phyloP scores from a whole-genome alignment of 2,888 invertebrate species.

The Sturmia bella region DNA sequence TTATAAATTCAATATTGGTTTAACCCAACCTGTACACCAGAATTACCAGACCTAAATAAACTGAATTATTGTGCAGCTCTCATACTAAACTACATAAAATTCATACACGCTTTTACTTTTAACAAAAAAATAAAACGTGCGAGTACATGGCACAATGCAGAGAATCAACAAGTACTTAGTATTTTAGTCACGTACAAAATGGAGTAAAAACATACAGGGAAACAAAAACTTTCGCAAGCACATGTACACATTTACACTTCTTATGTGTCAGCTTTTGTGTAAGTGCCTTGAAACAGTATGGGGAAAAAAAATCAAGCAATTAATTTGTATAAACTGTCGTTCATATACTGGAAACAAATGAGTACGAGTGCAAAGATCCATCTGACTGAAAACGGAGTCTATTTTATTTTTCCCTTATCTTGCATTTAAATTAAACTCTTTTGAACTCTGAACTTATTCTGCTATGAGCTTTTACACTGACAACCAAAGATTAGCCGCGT shows the following conservation, averaged over 20 bases:
- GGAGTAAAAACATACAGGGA: background rate
- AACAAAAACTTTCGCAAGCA: background rate
- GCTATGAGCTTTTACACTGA: too few relatives aligned
- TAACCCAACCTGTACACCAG: slow-evolving; percentile 33
- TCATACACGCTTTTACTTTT: background rate
- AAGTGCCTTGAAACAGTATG: background rate
- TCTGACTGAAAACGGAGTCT: background rate
- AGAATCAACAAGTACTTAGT: slow-evolving; percentile 54
- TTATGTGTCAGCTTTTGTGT: background rate
- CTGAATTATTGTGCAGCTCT: too few relatives aligned
- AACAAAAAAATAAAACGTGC: background rate
- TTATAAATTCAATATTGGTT: slow-evolving; percentile 31
- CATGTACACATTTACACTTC: background rate
- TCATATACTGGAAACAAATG: background rate
- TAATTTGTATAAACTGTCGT: slow-evolving; percentile 26
- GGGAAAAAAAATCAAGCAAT: slow-evolving; percentile 18
- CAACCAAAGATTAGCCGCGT: too few relatives aligned
- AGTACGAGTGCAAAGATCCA: background rate
- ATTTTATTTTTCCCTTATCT: background rate
- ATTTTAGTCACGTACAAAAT: slow-evolving; percentile 54
- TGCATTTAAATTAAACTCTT: background rate
- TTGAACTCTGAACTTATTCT: too few relatives aligned
- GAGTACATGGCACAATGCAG: background rate
- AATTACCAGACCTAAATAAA: slow-evolving; percentile 6
- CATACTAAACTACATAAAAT: background rate